Conservation (phyloP, 2,113 vertebrate species). For the Tychaedon coryphoeus region DNA sequence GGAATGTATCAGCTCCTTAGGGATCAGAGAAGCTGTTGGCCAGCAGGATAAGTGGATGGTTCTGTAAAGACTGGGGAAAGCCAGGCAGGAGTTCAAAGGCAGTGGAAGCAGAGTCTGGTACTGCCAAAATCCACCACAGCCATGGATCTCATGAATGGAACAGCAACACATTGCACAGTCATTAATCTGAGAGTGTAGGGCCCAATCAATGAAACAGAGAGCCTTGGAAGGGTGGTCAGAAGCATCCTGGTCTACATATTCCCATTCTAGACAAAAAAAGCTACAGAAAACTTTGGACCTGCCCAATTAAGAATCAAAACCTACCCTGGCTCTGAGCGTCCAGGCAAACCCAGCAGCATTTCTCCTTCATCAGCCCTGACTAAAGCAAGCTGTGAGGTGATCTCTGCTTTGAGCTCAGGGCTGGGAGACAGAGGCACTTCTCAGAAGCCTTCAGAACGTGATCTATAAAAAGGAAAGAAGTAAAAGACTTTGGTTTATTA, state of each 20-base stretch:
- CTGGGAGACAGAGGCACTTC: background rate
- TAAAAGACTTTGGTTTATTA: slow-evolving; percentile 9
- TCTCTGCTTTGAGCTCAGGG: background rate
- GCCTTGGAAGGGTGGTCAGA: background rate
- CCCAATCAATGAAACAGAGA: background rate
- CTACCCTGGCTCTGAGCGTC: background rate
- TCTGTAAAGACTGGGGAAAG: background rate
- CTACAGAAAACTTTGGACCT: background rate
- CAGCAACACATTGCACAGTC: background rate
- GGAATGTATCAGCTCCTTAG: background rate
- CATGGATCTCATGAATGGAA: background rate
- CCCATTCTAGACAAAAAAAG: background rate
- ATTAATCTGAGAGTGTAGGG: background rate
- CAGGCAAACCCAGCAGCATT: background rate
- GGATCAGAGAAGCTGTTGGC: background rate
- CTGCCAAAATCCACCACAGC: background rate
- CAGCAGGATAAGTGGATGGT: background rate
- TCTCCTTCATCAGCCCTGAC: background rate
- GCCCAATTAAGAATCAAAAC: background rate
- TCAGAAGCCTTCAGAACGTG: background rate
- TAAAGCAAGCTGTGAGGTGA: background rate
- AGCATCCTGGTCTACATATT: background rate
- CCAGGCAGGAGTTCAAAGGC: background rate
- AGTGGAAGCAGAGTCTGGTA: background rate
- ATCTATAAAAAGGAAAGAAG: background rate